phyloP scores from a whole-genome alignment of 2,113 vertebrate species.

The Sclerurus mexicanus region DNA sequence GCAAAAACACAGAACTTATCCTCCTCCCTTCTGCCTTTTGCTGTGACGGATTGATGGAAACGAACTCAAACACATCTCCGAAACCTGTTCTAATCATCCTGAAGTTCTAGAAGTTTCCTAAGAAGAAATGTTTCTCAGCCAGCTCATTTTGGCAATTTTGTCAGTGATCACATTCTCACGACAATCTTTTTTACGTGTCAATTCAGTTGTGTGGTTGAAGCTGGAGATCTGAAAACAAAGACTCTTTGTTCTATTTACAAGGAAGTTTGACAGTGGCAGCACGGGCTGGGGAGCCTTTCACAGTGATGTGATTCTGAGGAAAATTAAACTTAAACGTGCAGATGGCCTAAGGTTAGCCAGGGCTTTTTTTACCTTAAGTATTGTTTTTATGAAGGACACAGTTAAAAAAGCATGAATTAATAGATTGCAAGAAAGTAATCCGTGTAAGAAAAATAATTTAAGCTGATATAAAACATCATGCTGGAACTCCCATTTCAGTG shows the following conservation, averaged over 20 bases:
- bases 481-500: no score
- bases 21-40: not conserved
- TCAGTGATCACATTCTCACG: not conserved
- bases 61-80: not conserved
- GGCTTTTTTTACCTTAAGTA: not conserved
- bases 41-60: not conserved
- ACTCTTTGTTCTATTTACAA: not conserved
- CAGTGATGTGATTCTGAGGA: not conserved
- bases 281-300: not conserved
- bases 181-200: not conserved
- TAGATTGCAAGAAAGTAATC: not conserved
- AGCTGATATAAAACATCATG: no score
- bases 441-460: not conserved
- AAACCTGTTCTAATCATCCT: not conserved
- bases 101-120: not conserved
- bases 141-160: not conserved
- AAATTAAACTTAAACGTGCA: not conserved
- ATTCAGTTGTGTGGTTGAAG: not conserved
- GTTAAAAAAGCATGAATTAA: not conserved
- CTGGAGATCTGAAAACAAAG: not conserved
- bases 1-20: not conserved
- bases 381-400: not conserved
- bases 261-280: not conserved
- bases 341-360: not conserved
- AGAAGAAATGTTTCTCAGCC: not conserved